A percentile compares a stretch with the other conserved stretches of the same genome.
phyloP scores from a whole-genome alignment of 2,797 vertebrate species.

The Hemibagrus guttatus region DNA sequence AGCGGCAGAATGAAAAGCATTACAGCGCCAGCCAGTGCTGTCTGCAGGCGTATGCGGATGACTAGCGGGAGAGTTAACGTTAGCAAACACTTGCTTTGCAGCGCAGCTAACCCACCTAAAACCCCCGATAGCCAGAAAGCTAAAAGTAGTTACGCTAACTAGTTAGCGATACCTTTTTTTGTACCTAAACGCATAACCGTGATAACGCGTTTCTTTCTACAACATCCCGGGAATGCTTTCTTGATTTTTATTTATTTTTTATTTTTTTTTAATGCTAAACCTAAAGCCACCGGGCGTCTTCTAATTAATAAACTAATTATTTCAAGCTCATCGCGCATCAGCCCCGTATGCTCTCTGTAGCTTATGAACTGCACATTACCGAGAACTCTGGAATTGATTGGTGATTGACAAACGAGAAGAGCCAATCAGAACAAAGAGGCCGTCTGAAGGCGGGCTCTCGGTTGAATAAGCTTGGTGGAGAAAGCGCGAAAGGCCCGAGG shows the following conservation, averaged over 20 bases:
- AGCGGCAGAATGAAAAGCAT: conserved; percentile 28
- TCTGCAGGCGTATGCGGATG: neutral
- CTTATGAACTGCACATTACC: conserved; percentile 62
- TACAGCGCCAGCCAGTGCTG: conserved; percentile 35
- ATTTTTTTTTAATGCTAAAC: neutral
- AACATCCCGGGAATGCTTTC: neutral
- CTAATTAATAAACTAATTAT: conserved; percentile 36
- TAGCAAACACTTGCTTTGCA: conserved; percentile 42
- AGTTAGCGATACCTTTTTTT: conserved; percentile 41
- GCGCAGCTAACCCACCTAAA: neutral
- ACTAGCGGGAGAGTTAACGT: conserved; percentile 3
- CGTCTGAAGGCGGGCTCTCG: neutral
- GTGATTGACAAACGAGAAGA: conserved; percentile 57
- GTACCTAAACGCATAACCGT: conserved; percentile 3
- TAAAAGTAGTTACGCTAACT: conserved; percentile 49
- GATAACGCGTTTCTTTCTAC: conserved; percentile 36
- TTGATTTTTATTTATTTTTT: too few species aligned
- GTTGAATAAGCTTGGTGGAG: conserved; percentile 68
- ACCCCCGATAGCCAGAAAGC: conserved; percentile 46
- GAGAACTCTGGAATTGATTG: conserved; percentile 57
- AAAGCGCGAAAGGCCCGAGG: conserved; percentile 49
- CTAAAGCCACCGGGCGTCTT: conserved; percentile 23
- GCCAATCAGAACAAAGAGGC: conserved; percentile 59
- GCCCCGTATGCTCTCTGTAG: conserved; percentile 48
- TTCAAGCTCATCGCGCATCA: conserved; percentile 69